Evolutionary conservation across 2,113 vertebrate species (phyloP).

Genomic region (Melanotaenia duboulayi): DNA sequence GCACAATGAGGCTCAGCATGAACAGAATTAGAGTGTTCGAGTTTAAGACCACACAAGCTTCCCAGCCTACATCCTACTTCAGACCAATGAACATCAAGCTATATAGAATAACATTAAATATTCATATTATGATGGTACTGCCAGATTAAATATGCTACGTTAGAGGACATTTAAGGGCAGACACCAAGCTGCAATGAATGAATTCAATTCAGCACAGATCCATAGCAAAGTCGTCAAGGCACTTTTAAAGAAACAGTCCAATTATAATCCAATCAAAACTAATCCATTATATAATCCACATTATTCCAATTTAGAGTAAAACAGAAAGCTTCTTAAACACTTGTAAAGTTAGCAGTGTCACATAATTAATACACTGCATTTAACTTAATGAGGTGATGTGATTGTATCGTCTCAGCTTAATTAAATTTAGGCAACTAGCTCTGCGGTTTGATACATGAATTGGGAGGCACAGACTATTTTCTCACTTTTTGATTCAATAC

Average conservation of each 20-base stretch:
- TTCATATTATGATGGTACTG: no score
- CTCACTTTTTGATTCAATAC: not conserved
- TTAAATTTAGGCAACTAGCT: not conserved
- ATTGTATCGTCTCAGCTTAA: conserved; percentile 1
- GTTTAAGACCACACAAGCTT: conserved; percentile 44
- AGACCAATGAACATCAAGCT: not conserved
- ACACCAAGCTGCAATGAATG: conserved; percentile 8
- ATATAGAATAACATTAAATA: no score
- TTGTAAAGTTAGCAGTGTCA: conserved; percentile 1
- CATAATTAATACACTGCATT: conserved; percentile 17
- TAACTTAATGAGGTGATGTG: conserved; percentile 24
- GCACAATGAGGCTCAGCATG: conserved; percentile 46
- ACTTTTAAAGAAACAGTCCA: conserved; percentile 10
- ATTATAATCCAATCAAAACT: no score
- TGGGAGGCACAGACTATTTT: not conserved
- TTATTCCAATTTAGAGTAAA: no score
- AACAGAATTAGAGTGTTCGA: conserved; percentile 23
- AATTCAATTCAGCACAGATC: not conserved
- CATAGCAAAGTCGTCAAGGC: not conserved
- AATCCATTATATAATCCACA: no score
- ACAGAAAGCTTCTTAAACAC: no score
- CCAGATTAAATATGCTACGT: no score
- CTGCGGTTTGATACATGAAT: conserved; percentile 1
- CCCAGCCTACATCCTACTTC: not conserved
- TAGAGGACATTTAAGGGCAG: not conserved